A percentile compares a stretch with the other conserved stretches of the same genome.
Evolutionary conservation across 1,140 invertebrate species (phyloP).

Genomic region (Octopus bimaculoides): DNA sequence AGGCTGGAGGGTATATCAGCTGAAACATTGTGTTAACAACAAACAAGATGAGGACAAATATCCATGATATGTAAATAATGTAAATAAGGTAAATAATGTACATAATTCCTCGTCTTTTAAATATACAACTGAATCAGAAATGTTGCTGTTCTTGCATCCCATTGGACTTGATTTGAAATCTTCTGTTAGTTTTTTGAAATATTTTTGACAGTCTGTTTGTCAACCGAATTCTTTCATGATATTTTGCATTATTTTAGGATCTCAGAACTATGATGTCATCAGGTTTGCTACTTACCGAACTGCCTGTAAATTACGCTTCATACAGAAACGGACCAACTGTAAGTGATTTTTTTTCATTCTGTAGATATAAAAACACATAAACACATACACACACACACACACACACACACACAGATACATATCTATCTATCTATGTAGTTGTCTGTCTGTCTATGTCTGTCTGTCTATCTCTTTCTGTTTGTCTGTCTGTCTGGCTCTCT

Average conservation of each 20-base stretch:
- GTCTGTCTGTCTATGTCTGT: not conserved
- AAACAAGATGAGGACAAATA: too few relatives aligned
- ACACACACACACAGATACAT: not conserved
- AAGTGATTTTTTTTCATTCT: conserved; percentile 34
- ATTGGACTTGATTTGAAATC: too few relatives aligned
- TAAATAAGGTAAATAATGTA: too few relatives aligned
- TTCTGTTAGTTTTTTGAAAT: too few relatives aligned
- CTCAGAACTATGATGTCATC: conserved; percentile 93
- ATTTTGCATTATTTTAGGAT: conserved; percentile 59
- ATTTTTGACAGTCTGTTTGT: too few relatives aligned
- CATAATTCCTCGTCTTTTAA: too few relatives aligned
- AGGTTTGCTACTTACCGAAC: conserved; percentile 95
- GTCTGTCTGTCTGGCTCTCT: too few relatives aligned
- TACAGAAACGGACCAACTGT: conserved; percentile 92
- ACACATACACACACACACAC: not conserved
- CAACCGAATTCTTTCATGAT: not conserved
- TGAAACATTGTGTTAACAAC: too few relatives aligned
- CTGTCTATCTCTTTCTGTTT: not conserved
- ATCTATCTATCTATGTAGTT: not conserved
- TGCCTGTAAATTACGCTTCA: conserved; percentile 92
- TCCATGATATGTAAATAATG: too few relatives aligned
- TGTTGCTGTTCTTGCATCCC: too few relatives aligned
- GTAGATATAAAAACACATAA: not conserved
- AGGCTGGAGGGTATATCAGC: too few relatives aligned
- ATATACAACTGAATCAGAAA: too few relatives aligned